Evolutionary conservation across 2,888 invertebrate genomes (phyloP), one percentile per base, ranked within the genome.

Genomic region (Suillia variegata): DNA sequence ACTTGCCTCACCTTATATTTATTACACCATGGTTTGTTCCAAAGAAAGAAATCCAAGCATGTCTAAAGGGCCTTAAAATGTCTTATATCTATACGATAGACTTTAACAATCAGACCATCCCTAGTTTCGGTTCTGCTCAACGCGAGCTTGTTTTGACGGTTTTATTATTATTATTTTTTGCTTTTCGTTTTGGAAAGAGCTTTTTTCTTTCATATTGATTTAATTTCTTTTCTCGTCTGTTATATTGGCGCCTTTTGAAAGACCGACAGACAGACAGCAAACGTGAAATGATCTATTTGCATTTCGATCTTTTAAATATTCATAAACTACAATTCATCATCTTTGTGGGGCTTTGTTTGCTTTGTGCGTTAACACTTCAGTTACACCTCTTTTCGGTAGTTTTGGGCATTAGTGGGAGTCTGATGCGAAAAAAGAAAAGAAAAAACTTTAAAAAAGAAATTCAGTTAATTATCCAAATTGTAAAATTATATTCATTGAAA

Each of bases 211-310:
- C 66, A 70, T 69, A 67, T 73, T 26, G n/a, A n/a, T 26, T 26
- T 10, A 26, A 26, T 38, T 38, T 10, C 38, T 38, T 38, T 33
- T 47, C n/a, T 63, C 58, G 54, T 55, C 34, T 48, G 18, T 31
- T n/a, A n/a, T 47, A 17, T 56, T 49, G 24, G 26, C 47, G 20
- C 47, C 66, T n/a, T n/a, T n/a, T n/a, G n/a, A n/a, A n/a, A n/a
- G n/a, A n/a, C n/a, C n/a, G n/a, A n/a, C n/a, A n/a, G n/a, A n/a
- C n/a, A n/a, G n/a, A 64, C 70, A 74, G 68, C 73, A 74, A 71
- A 70, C 64, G n/a, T n/a, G 64, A 74, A 73, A 73, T 74, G 66
- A 66, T 69, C 70, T 74, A 71, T 74, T 73, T 63, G 73, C 70
- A 71, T 66, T 24, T 26, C 10, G 26, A 10, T 5, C 26, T 26